Percentiles rank a stretch among this genome's conserved stretches.
phyloP scores from a whole-genome alignment of 1,140 invertebrate species.

The Portunus trituberculatus region DNA sequence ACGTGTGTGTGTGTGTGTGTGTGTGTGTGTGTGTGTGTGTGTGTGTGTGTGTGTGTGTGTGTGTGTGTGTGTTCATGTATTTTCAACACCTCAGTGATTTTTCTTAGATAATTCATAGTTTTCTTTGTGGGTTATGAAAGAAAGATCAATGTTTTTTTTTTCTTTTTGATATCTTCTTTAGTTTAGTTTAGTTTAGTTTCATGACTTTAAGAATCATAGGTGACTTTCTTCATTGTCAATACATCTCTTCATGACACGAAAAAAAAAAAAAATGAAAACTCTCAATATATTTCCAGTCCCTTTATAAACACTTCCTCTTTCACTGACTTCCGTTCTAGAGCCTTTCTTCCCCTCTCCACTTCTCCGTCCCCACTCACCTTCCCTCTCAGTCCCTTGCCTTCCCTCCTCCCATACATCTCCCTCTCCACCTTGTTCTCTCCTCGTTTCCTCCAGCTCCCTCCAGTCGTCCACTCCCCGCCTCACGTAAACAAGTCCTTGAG shows the following conservation, averaged over 20 bases:
- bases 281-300: too few species aligned
- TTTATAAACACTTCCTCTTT: neutral
- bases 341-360: neutral
- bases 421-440: conserved; percentile 9
- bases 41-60: conserved; percentile 17
- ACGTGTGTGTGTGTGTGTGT: neutral
- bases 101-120: too few species aligned
- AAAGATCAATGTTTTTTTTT: too few species aligned
- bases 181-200: too few species aligned
- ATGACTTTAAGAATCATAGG: too few species aligned
- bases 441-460: neutral
- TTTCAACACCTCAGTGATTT: neutral
- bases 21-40: conserved; percentile 11
- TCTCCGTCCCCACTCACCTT: neutral
- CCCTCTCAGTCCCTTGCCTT: neutral
- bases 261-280: too few species aligned
- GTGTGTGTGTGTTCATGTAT: neutral
- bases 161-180: too few species aligned
- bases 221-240: too few species aligned
- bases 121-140: too few species aligned
- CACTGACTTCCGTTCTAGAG: neutral
- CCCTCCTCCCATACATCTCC: neutral
- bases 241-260: too few species aligned
- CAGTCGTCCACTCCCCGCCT: neutral
- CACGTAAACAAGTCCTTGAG: neutral